Conservation (phyloP, 2,797 vertebrate genomes). For the Neoniphon sammara region DNA sequence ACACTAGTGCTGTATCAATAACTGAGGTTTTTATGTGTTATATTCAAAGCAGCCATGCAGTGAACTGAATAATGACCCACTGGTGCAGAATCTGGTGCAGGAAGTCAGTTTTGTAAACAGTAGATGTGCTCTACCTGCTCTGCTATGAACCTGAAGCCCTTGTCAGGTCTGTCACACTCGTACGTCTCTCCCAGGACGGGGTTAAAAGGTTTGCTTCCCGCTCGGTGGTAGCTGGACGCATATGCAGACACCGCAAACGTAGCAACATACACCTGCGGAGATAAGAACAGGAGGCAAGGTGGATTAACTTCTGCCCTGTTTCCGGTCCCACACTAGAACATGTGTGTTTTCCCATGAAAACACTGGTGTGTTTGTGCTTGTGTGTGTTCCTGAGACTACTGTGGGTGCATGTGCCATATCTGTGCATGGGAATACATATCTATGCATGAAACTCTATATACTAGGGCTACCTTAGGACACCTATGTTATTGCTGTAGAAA, state of each 20-base stretch:
- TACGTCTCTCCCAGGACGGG: conserved; percentile 96
- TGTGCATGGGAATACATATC: background rate
- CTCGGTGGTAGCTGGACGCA: conserved; percentile 90
- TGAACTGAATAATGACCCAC: background rate
- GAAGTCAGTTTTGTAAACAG: background rate
- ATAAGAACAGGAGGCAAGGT: conserved; percentile 6
- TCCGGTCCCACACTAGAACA: no score
- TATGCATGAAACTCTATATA: no score
- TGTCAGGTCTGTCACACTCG: conserved; percentile 92
- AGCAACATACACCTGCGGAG: conserved; percentile 90
- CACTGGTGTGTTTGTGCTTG: background rate
- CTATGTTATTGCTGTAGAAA: no score
- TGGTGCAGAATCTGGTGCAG: background rate
- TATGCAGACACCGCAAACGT: conserved; percentile 94
- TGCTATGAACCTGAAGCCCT: conserved; percentile 91
- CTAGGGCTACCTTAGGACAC: no score
- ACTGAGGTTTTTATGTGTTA: background rate
- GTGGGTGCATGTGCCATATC: background rate
- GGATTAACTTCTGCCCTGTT: background rate
- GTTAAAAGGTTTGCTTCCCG: conserved; percentile 97
- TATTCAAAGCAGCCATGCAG: no score
- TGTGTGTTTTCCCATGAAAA: background rate
- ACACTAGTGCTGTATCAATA: background rate
- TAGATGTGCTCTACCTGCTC: conserved; percentile 82
- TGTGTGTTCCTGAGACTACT: background rate